Evolutionary conservation across 2,113 vertebrate genomes (phyloP).

Genomic region (Mus spicilegus): DNA sequence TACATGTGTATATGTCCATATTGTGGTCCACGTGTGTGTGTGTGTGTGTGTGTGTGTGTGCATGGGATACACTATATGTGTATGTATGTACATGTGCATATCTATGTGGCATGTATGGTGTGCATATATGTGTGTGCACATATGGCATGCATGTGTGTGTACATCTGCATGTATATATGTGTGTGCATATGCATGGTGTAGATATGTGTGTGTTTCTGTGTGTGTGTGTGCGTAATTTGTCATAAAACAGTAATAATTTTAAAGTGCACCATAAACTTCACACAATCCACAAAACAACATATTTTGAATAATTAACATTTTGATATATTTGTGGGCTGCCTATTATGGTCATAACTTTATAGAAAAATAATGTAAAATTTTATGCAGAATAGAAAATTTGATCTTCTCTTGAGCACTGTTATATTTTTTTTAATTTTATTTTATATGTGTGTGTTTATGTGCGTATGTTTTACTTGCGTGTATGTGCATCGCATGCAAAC

Average conservation of each 20-base stretch:
- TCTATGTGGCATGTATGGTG: no score
- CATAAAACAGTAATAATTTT: neutral
- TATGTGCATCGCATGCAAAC: neutral
- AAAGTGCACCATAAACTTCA: neutral
- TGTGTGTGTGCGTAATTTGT: neutral
- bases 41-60: no score
- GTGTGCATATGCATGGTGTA: no score
- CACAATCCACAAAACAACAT: neutral
- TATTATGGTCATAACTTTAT: neutral
- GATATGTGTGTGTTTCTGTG: no score
- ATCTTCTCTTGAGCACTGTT: neutral
- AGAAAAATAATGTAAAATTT: neutral
- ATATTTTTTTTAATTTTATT: neutral
- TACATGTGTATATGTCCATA: no score
- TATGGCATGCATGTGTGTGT: neutral
- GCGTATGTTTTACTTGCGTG: neutral
- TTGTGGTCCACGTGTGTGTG: no score
- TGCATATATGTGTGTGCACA: neutral
- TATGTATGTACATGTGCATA: no score
- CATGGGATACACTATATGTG: no score
- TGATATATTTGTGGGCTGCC: neutral
- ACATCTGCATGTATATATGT: neutral
- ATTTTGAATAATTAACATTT: slow-evolving; percentile 13
- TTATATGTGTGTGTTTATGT: neutral
- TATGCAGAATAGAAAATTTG: neutral